phyloP scores from a whole-genome alignment of 2,113 vertebrate genomes.

The Hippopotamus amphibius region DNA sequence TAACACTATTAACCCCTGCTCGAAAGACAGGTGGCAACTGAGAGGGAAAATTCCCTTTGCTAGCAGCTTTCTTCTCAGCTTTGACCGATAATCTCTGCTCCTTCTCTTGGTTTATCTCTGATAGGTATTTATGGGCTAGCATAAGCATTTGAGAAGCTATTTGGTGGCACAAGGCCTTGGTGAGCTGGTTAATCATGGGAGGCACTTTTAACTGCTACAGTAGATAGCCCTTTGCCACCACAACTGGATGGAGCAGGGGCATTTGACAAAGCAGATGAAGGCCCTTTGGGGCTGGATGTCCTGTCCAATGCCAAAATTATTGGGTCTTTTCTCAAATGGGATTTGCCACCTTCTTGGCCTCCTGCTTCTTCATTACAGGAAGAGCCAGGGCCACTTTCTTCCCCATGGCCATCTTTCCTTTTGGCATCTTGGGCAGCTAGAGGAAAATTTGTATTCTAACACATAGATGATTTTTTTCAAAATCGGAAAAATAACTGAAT shows the following conservation, averaged over 20 bases:
- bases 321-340: not conserved
- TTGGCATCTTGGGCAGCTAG: too few relatives aligned
- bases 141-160: not conserved
- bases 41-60: not conserved
- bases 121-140: not conserved
- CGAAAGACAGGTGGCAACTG: not conserved
- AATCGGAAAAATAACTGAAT: not conserved
- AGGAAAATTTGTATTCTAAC: not conserved
- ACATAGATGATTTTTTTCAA: not conserved
- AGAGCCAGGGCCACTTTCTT: not conserved
- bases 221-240: not conserved
- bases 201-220: not conserved
- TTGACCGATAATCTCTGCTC: not conserved
- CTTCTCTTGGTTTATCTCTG: not conserved
- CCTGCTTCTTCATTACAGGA: not conserved
- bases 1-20: not conserved
- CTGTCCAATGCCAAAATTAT: not conserved
- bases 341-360: not conserved
- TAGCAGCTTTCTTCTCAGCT: not conserved
- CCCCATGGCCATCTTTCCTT: not conserved
- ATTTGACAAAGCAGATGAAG: not conserved
- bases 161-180: not conserved
- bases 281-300: not conserved
- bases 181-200: not conserved
- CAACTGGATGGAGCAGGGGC: not conserved